Base-by-base conservation (phyloP, 2,797 vertebrate species). In the Nannoperca obscura region DNA sequence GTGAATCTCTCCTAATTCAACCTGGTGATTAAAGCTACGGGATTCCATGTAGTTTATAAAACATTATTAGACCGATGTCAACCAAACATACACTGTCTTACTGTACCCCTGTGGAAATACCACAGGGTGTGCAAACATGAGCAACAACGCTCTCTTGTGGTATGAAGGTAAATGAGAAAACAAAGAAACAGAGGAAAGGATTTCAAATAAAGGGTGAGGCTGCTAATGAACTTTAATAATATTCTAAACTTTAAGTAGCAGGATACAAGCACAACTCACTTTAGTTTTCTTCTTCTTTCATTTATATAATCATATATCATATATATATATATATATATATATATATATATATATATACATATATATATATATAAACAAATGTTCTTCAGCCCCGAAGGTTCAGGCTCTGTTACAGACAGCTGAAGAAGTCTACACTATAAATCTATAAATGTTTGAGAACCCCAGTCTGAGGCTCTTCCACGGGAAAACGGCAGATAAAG, bases 81-180 rank as follows among this genome's bases (percentile, higher is more conserved):
- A 27, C 24, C 24, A 27, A 27, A 27, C 24, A 27, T 27, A 27
- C 24, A 27, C 24, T 19, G 50, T 46, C 22, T 55, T 0, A 22
- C 53, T 14, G 3, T 14, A 42, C 24, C 7, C 17, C 9, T 52
- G 10, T 7, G 4, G 2, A 2, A 14, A 27, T 61, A n/a, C n/a
- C n/a, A n/a, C n/a, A n/a, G n/a, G 20, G 46, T 3, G 17, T 7
- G 22, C 57, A 78, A 78, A 76, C 17, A 36, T 24, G 24, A 52
- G 30, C 62, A 82, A 79, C 78, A 81, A 71, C 47, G 1, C 84
- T 10, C 65, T 61, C 88, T 13, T 68, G 77, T 89, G 86, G 86
- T 27, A 24, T 38, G 15, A 2, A 36, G 34, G 40, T 27, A 42
- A 65, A 76, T 22, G 5, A 59, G 14, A 70, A 5, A 74, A 40